phyloP scores from a whole-genome alignment of 2,113 vertebrate genomes.

The Cnemophilus loriae region DNA sequence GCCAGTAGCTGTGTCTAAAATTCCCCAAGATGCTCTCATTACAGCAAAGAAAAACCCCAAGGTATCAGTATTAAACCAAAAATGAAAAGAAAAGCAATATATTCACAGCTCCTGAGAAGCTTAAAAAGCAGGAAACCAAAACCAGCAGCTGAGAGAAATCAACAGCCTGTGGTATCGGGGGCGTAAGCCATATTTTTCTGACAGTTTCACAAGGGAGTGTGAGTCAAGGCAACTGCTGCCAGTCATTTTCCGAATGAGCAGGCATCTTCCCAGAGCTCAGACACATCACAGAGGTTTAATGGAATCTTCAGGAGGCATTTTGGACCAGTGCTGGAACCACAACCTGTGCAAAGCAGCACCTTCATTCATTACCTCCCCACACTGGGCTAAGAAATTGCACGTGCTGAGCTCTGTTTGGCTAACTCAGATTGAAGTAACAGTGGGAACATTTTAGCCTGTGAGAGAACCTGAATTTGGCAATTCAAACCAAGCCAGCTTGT shows the following conservation, averaged over 20 bases:
- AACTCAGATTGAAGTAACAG: neutral
- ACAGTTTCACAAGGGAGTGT: neutral
- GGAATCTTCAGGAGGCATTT: neutral
- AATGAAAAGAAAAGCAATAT: neutral
- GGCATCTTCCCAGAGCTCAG: neutral
- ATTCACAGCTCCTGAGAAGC: neutral
- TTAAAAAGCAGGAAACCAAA: slow-evolving; percentile 6
- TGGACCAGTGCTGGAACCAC: neutral
- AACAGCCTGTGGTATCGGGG: neutral
- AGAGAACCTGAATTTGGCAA: neutral
- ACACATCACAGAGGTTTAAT: neutral
- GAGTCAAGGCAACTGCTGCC: slow-evolving; percentile 10
- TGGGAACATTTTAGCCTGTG: neutral
- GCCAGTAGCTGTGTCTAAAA: neutral
- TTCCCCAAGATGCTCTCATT: neutral
- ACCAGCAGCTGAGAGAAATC: slow-evolving; percentile 12
- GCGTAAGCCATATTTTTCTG: neutral
- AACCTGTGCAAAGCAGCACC: neutral
- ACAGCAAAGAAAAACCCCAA: neutral
- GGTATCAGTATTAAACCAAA: neutral
- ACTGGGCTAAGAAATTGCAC: neutral
- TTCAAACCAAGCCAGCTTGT: neutral
- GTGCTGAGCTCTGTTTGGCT: neutral
- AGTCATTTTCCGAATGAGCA: neutral
- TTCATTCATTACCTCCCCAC: fast-evolving